Conservation (phyloP, 2,797 vertebrate genomes). For the Liasis olivaceus region DNA sequence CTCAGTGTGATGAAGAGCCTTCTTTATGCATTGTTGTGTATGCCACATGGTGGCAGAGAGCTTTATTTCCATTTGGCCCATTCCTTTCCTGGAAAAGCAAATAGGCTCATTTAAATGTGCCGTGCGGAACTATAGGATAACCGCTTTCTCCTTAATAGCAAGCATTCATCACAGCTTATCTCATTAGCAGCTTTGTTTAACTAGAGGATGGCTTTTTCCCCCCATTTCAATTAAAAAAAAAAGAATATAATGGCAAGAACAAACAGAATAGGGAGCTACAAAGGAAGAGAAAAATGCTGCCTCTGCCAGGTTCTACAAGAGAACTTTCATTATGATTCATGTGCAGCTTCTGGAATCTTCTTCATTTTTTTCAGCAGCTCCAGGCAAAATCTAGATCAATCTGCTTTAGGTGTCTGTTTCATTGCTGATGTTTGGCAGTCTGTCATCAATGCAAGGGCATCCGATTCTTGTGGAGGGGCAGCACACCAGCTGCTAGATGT, state of each 20-base stretch:
- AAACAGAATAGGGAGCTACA: conserved; percentile 30
- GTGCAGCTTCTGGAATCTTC: conserved; percentile 31
- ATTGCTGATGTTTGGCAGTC: background rate
- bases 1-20: conserved; percentile 1
- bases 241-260: background rate
- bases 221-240: background rate
- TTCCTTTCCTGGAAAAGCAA: conserved; percentile 5
- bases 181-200: conserved; percentile 23
- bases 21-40: background rate
- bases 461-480: conserved; percentile 20
- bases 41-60: background rate
- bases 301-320: background rate
- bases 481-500: conserved; percentile 42
- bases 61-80: conserved; percentile 19
- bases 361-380: conserved; percentile 31
- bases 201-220: background rate
- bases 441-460: conserved; percentile 38
- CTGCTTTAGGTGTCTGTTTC: conserved; percentile 51
- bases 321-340: conserved; percentile 44
- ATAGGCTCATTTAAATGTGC: background rate
- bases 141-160: background rate
- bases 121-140: background rate
- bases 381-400: conserved; percentile 58
- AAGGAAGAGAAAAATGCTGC: accelerated
- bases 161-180: background rate